Percentiles rank a stretch among this genome's conserved stretches.
phyloP scores from a whole-genome alignment of 2,797 vertebrate species.

The Sebastes jordani region DNA sequence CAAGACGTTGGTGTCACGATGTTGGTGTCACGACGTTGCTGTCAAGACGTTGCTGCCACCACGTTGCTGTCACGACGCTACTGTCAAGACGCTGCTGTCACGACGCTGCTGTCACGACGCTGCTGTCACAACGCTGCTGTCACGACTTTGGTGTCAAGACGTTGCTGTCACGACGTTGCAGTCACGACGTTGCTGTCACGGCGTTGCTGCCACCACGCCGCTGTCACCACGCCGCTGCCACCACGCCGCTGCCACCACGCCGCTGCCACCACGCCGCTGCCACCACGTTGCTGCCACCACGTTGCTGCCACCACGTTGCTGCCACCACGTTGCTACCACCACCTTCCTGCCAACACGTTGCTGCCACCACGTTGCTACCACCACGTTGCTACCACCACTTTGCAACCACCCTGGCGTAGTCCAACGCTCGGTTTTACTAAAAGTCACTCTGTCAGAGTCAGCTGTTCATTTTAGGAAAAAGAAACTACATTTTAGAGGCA shows the following conservation, averaged over 20 bases:
- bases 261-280: accelerated
- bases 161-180: accelerated
- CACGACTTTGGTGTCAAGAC: accelerated
- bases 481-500: background rate
- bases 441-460: background rate
- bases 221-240: accelerated
- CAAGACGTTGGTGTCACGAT: accelerated
- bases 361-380: accelerated
- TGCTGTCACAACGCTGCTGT: accelerated
- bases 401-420: background rate
- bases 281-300: accelerated
- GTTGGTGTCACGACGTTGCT: accelerated
- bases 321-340: accelerated
- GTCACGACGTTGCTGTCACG: accelerated
- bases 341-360: accelerated
- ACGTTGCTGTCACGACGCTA: accelerated
- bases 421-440: background rate
- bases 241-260: accelerated
- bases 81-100: accelerated
- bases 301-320: accelerated
- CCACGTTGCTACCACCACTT: accelerated
- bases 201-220: too few species aligned
- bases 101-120: accelerated
- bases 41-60: accelerated
- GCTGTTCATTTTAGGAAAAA: background rate